Percentiles rank a stretch among this genome's conserved stretches.
phyloP scores from a whole-genome alignment of 2,113 vertebrate genomes.

The Steatornis caripensis region DNA sequence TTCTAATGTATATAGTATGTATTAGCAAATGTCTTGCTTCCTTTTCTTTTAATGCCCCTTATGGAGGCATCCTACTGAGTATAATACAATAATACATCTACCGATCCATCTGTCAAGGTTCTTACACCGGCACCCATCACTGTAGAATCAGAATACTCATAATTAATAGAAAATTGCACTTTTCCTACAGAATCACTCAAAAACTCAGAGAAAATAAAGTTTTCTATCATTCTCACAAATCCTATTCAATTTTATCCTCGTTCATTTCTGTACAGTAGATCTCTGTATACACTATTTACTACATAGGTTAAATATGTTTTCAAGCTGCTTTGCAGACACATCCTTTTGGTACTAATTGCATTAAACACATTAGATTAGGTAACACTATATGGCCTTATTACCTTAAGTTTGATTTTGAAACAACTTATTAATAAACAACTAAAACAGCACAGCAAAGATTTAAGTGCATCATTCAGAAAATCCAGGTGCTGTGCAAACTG shows the following conservation, averaged over 20 bases:
- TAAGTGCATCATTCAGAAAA: not conserved
- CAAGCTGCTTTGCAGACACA: not conserved
- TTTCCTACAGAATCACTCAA: not conserved
- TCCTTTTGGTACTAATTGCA: not conserved
- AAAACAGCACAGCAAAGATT: not conserved
- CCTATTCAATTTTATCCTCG: not conserved
- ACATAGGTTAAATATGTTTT: not conserved
- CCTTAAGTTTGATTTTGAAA: not conserved
- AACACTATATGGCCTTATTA: not conserved
- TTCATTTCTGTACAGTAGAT: not conserved
- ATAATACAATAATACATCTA: not conserved
- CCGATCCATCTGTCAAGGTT: slow-evolving; percentile 13
- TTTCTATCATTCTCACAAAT: not conserved
- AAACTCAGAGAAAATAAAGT: not conserved
- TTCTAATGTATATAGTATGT: not conserved
- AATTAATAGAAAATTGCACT: not conserved
- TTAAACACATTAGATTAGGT: not conserved
- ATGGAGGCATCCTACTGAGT: not conserved
- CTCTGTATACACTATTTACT: not conserved
- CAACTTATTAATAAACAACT: not conserved
- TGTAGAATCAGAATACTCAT: not conserved
- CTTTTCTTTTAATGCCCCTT: not conserved
- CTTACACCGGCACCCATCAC: not conserved
- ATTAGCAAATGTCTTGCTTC: not conserved
- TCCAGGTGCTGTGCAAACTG: not conserved